Conservation (phyloP, 1,140 invertebrate species). For the Diabrotica virgifera region DNA sequence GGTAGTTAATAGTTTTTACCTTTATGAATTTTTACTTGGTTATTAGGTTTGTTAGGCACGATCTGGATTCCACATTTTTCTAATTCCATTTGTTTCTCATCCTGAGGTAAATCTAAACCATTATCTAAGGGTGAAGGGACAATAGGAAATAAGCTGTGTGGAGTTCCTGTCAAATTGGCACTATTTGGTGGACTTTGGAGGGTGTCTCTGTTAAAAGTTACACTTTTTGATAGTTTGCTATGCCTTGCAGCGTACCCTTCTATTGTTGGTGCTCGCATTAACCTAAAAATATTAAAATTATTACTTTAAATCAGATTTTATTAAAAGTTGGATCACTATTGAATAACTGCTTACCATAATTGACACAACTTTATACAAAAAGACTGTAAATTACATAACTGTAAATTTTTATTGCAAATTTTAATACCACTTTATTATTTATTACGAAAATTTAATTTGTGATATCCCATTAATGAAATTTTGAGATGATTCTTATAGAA, state of each 20-base stretch:
- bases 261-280: constrained; percentile 76
- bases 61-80: constrained; percentile 41
- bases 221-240: constrained; percentile 83
- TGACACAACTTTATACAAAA: too few species aligned
- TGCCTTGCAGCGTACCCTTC: constrained; percentile 84
- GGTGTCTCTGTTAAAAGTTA: constrained; percentile 82
- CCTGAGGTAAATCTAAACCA: constrained; percentile 19
- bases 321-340: neutral
- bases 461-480: neutral
- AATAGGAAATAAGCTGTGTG: constrained; percentile 36
- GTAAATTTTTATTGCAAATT: too few species aligned
- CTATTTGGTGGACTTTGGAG: constrained; percentile 72
- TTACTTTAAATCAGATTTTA: neutral
- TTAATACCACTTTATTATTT: neutral
- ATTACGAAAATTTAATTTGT: neutral
- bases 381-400: too few species aligned
- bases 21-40: constrained; percentile 45
- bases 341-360: neutral
- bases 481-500: too few species aligned
- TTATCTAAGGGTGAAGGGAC: constrained; percentile 26
- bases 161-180: constrained; percentile 36
- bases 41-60: constrained; percentile 40
- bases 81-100: constrained; percentile 34
- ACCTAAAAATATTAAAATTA: constrained; percentile 24
- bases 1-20: constrained; percentile 28